Evolutionary conservation across 2,888 invertebrate genomes (phyloP).

Genomic region (Heterodera filipjevi): DNA sequence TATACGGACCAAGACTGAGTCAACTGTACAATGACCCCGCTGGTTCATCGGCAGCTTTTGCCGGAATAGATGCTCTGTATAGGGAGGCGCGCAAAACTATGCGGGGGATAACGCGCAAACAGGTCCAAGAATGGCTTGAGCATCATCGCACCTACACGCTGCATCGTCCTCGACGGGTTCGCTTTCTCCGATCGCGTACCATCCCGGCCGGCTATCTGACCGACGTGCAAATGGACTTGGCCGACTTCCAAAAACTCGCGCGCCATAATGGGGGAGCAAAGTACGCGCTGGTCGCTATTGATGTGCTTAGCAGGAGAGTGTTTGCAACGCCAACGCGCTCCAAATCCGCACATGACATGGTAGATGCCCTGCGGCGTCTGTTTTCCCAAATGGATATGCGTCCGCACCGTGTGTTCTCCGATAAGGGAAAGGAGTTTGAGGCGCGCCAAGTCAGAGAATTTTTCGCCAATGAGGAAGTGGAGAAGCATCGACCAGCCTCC

Average conservation of each 20-base stretch:
- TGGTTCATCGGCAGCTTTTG: neutral
- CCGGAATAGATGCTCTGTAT: neutral
- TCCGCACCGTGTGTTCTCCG: constrained; percentile 23
- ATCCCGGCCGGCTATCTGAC: constrained; percentile 28
- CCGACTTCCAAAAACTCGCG: constrained; percentile 29
- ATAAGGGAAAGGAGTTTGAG: constrained; percentile 28
- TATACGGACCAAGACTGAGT: constrained; percentile 8
- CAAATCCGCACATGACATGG: constrained; percentile 17
- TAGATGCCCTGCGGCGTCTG: constrained; percentile 11
- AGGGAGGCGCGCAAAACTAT: constrained; percentile 11
- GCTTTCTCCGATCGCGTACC: neutral
- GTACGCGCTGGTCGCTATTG: constrained; percentile 29
- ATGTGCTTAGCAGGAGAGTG: constrained; percentile 26
- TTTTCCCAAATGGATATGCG: constrained; percentile 23
- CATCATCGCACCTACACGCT: constrained; percentile 26
- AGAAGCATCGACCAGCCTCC: neutral
- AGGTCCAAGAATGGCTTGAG: constrained; percentile 25
- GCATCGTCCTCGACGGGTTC: constrained; percentile 18
- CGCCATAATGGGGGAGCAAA: constrained; percentile 15
- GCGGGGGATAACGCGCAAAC: neutral
- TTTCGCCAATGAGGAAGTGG: neutral
- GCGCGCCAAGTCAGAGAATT: neutral
- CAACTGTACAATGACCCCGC: constrained; percentile 22
- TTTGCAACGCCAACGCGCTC: constrained; percentile 13
- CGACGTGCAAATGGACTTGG: constrained; percentile 29